Base-by-base conservation (phyloP, 2,113 vertebrate species). In the Nothobranchius furzeri region DNA sequence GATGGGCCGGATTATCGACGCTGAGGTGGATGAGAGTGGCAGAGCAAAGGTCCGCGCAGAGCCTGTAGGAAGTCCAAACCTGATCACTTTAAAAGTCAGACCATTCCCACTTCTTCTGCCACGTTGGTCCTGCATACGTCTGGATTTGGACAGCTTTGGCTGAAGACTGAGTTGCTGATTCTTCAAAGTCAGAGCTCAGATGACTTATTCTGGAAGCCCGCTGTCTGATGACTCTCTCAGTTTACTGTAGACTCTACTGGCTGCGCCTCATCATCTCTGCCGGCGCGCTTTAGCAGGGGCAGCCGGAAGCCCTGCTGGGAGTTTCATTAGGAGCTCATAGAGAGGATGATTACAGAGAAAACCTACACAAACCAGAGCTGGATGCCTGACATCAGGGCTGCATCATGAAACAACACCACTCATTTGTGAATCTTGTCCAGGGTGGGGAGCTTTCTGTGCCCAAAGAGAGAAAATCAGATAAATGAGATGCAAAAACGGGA, bases 291-390 rank as follows among this genome's bases (percentile, higher is more conserved):
- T 75, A 77, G 45, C 65, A 55, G 68, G 65, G 70, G 69, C 76
- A 54, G 68, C 68, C 82, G 56, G 65, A 52, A 62, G 64, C 57
- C 72, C 63, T 43, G 77, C 79, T 76, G 85, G 71, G 75, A 56
- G 77, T 81, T 83, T 78, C 76, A 83, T 85, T 83, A 78, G 75
- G 57, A 46, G 68, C 77, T 83, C 69, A 76, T 76, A 79, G 72
- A 76, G 77, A 58, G 46, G 62, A 78, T 81, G 76, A 85, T 87
- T 75, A 82, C 68, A 61, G 60, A 62, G 59, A 77, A 70, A 43
- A 3, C n/a, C 73, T 56, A 60, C 67, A 64, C 69, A 72, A 81
- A 81, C 49, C 56, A 54, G 67, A 79, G 59, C 65, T 75, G 68
- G 59, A 75, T 61, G 60, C 35, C 36, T 61, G 75, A 63, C 68